Evolutionary conservation across 2,888 invertebrate genomes (phyloP).

Genomic region (Rhagonycha lutea): DNA sequence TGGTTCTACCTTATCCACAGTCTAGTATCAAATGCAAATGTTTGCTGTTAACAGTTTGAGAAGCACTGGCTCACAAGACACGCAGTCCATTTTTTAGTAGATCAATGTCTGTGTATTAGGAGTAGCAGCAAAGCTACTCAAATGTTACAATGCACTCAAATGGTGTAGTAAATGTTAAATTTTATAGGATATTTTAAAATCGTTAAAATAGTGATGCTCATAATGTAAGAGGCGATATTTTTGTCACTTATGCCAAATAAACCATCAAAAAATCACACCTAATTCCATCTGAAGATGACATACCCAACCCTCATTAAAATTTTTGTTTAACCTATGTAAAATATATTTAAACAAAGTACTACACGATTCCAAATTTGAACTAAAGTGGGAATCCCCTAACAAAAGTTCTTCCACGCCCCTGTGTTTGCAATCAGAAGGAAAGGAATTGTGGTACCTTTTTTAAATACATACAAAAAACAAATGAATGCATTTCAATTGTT

Average conservation of each 20-base stretch:
- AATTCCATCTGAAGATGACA: not conserved
- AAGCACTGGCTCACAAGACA: not conserved
- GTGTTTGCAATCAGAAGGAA: not conserved
- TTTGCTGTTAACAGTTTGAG: too few species aligned
- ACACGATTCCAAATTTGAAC: not conserved
- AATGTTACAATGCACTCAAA: not conserved
- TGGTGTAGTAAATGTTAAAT: not conserved
- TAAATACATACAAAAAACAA: not conserved
- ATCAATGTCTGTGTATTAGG: not conserved
- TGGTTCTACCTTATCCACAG: too few species aligned
- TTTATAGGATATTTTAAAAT: not conserved
- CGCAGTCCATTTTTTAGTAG: not conserved
- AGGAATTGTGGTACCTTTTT: not conserved
- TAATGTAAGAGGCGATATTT: not conserved
- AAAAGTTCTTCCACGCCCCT: not conserved
- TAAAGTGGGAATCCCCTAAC: not conserved
- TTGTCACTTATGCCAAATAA: not conserved
- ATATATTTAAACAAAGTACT: not conserved
- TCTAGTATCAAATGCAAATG: too few species aligned
- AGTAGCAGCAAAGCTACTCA: not conserved
- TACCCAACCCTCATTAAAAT: not conserved
- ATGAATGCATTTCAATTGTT: slow-evolving; percentile 38
- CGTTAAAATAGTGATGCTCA: not conserved
- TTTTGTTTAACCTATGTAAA: not conserved
- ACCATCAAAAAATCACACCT: not conserved